Percentiles rank a stretch among this genome's conserved stretches.
Evolutionary conservation across 2,113 vertebrate genomes (phyloP).

Genomic region (Arvicanthis niloticus): DNA sequence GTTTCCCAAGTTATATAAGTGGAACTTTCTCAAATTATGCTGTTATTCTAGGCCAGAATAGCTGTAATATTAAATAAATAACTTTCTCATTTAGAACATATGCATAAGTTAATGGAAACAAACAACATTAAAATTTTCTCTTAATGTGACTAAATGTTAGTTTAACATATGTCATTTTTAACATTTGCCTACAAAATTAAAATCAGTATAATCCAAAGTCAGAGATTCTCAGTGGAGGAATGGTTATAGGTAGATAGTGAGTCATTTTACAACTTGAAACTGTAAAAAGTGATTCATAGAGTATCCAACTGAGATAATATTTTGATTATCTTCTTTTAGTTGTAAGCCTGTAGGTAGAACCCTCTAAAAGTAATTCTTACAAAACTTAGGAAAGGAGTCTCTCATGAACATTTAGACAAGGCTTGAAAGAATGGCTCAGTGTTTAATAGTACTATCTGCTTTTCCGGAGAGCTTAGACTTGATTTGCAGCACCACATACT

Average conservation of each 20-base stretch:
- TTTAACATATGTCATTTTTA: not conserved
- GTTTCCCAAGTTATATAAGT: not conserved
- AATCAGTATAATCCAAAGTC: not conserved
- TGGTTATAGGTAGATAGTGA: not conserved
- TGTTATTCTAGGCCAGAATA: not conserved
- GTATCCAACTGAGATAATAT: not conserved
- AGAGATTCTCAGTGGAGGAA: not conserved
- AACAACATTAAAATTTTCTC: not conserved
- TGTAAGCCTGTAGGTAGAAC: not conserved
- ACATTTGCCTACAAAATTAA: not conserved
- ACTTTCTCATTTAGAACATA: not conserved
- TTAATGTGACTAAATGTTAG: not conserved
- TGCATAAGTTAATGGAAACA: not conserved
- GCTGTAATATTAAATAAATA: not conserved
- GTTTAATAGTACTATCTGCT: not conserved
- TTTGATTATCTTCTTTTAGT: not conserved
- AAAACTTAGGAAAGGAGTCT: not conserved
- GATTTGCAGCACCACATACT: not conserved
- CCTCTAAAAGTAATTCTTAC: not conserved
- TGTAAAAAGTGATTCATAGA: not conserved
- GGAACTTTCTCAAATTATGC: not conserved
- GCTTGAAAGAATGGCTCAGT: not conserved
- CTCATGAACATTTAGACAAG: not conserved
- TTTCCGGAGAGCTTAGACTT: not conserved
- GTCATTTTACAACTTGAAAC: not conserved